These are phyloP conservation scores for Pygmarrhopalites habei DNA, from an alignment of 1,140 invertebrate genomes.

Conservation along the genomic window DNA sequence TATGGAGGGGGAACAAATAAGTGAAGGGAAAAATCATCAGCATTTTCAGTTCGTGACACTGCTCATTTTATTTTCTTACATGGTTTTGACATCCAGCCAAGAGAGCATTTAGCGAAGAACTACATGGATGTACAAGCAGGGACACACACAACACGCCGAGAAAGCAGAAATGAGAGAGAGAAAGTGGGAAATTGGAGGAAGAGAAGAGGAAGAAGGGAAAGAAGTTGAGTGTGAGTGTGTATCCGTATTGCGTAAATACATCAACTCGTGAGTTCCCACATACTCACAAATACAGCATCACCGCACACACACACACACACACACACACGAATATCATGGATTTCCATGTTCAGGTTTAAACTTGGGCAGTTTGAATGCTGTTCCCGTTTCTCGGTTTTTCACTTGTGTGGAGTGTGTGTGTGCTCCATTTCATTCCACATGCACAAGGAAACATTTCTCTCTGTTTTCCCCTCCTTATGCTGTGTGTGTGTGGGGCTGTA, in stretches of 20 bases:
- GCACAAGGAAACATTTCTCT: too few species aligned
- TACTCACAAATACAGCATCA: not conserved
- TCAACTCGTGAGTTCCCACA: not conserved
- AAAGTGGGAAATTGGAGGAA: not conserved
- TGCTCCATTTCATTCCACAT: too few species aligned
- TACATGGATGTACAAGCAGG: not conserved
- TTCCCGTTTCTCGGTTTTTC: too few species aligned
- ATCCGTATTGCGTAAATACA: constrained; percentile 13
- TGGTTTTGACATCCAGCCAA: constrained; percentile 37
- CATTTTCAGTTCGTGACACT: constrained; percentile 36
- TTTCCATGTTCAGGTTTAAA: too few species aligned
- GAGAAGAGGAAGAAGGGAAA: not conserved
- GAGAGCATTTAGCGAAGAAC: constrained; percentile 22
- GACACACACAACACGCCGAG: not conserved
- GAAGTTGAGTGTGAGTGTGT: not conserved
- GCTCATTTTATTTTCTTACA: constrained; percentile 35
- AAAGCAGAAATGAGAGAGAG: not conserved
- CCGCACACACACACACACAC: not conserved
- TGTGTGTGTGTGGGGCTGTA: too few species aligned
- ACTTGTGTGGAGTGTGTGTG: too few species aligned
- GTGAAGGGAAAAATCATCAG: constrained; percentile 31
- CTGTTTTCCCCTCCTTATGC: too few species aligned
- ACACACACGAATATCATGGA: not conserved
- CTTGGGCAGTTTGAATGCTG: too few species aligned
- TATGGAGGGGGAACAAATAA: constrained; percentile 21